Conservation (phyloP, 2,888 invertebrate species). For the Nemotelus pantherinus region DNA sequence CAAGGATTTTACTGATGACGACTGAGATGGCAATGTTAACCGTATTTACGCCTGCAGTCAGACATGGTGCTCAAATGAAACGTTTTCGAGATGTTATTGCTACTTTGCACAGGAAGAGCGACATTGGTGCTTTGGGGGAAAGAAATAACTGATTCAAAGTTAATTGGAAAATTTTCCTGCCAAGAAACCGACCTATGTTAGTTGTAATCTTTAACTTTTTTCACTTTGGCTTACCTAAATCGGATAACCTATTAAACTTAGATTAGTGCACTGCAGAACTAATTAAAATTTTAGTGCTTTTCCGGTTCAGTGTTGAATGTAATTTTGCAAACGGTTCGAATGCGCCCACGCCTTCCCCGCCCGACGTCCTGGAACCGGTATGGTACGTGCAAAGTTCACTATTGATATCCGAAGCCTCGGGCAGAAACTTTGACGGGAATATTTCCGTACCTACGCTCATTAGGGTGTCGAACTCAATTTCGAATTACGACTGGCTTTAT, state of each 20-base stretch:
- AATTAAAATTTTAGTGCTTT: conserved; percentile 49
- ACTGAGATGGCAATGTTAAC: no score
- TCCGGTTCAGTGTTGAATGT: conserved; percentile 8
- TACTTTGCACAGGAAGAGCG: no score
- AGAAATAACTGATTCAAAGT: conserved; percentile 42
- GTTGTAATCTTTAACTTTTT: conserved; percentile 45
- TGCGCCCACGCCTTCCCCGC: not conserved
- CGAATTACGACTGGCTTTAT: conserved; percentile 16
- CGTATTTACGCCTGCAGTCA: no score
- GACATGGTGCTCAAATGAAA: no score
- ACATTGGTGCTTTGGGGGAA: not conserved
- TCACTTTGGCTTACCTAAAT: conserved; percentile 42
- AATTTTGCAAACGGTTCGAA: not conserved
- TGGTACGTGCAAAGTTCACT: no score
- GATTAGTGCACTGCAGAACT: conserved; percentile 48
- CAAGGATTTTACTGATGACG: no score
- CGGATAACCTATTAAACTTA: conserved; percentile 49
- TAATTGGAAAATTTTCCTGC: conserved; percentile 49
- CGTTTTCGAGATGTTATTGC: no score
- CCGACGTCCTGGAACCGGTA: not conserved
- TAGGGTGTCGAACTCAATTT: conserved; percentile 37
- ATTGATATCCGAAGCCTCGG: not conserved
- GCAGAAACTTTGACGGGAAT: conserved; percentile 9
- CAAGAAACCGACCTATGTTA: conserved; percentile 9
- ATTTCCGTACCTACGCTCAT: conserved; percentile 14